Evolutionary conservation across 2,888 invertebrate species (phyloP).

Genomic region (Tenodera sinensis): DNA sequence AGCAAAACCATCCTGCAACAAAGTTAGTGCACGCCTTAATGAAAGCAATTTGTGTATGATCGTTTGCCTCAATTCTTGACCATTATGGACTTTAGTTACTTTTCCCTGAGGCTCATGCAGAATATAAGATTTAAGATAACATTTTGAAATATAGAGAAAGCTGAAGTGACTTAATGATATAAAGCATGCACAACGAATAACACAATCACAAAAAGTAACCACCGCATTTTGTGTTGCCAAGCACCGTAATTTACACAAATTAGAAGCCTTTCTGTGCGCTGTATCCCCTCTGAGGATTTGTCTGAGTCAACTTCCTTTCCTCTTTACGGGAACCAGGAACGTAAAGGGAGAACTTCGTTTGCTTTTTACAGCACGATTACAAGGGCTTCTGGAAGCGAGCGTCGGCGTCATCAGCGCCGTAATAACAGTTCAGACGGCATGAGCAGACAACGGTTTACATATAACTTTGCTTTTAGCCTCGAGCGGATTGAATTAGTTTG

Average conservation of each 20-base stretch:
- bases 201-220: neutral
- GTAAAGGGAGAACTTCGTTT: neutral
- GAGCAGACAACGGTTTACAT: neutral
- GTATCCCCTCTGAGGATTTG: neutral
- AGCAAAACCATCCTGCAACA: no score
- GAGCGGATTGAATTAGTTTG: constrained; percentile 16
- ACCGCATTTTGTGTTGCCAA: no score
- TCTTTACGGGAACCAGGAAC: neutral
- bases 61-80: no score
- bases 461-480: neutral
- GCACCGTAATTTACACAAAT: neutral
- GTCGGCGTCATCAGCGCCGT: neutral
- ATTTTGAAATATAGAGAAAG: neutral
- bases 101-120: no score
- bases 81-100: no score
- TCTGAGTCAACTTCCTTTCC: neutral
- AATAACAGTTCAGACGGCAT: neutral
- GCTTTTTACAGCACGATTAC: neutral
- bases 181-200: neutral
- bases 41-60: no score
- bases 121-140: no score
- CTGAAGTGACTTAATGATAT: neutral
- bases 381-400: neutral
- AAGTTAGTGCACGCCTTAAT: no score
- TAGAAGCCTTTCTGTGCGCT: neutral